Conservation (phyloP, 2,797 vertebrate species). For the Malacoctenus gilli region DNA sequence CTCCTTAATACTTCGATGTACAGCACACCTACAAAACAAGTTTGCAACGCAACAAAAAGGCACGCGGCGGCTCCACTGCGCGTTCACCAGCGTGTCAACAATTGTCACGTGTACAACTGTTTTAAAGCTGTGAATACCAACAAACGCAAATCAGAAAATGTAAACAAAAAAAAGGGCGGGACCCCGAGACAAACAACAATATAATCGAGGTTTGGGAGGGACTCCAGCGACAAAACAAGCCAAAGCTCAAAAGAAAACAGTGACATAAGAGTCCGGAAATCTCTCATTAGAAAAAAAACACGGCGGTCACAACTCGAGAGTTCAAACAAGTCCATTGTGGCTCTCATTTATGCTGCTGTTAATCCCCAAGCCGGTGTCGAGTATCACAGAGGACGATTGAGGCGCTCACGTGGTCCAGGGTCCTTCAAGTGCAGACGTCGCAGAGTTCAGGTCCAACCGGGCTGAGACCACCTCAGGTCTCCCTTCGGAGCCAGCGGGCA, state of each 20-base stretch:
- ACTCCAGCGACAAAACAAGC: conserved; percentile 6
- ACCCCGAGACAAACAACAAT: conserved; percentile 5
- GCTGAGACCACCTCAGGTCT: not conserved
- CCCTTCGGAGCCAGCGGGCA: too few relatives aligned
- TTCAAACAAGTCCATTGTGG: conserved; percentile 1
- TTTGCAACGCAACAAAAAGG: too few relatives aligned
- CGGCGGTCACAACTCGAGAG: conserved; percentile 13
- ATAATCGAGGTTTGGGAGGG: too few relatives aligned
- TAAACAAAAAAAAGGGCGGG: conserved; percentile 10
- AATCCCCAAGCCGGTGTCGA: conserved; percentile 22
- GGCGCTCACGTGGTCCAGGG: conserved; percentile 2
- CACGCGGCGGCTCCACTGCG: too few relatives aligned
- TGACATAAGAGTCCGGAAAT: conserved; percentile 6
- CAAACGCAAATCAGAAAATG: conserved; percentile 6
- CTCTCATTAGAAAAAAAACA: conserved; percentile 14
- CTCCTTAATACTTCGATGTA: conserved; percentile 12
- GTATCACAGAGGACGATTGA: conserved; percentile 13
- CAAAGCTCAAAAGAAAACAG: not conserved
- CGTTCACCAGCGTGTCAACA: not conserved
- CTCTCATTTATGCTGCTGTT: conserved; percentile 10
- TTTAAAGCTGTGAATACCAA: not conserved
- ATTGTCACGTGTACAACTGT: not conserved
- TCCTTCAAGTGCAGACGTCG: conserved; percentile 21
- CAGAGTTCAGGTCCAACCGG: conserved; percentile 21
- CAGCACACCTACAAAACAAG: too few relatives aligned